Percentiles rank a stretch among this genome's conserved stretches.
Evolutionary conservation across 1,140 invertebrate species (phyloP).

Genomic region (Dreissena rostriformis): DNA sequence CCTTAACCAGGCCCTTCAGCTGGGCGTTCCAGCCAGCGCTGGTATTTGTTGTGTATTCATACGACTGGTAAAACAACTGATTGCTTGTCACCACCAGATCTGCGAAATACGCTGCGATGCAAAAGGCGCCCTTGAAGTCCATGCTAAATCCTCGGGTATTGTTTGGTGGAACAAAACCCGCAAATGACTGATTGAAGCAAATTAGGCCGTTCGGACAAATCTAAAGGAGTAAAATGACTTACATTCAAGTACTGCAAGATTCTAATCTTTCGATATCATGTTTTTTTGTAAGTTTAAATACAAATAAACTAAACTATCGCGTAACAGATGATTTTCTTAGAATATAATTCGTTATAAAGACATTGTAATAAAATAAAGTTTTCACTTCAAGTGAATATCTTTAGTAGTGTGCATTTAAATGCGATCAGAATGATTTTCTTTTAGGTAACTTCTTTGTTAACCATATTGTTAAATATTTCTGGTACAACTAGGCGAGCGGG

Average conservation of each 20-base stretch:
- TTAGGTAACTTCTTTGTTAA: too few relatives aligned
- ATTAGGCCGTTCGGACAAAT: slow-evolving; percentile 39
- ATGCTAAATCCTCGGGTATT: not conserved
- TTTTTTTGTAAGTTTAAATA: not conserved
- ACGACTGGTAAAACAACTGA: slow-evolving; percentile 25
- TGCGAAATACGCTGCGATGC: slow-evolving; percentile 35
- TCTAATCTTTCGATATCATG: too few relatives aligned
- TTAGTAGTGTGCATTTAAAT: too few relatives aligned
- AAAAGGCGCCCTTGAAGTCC: slow-evolving; percentile 9
- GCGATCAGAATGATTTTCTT: too few relatives aligned
- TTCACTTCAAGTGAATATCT: too few relatives aligned
- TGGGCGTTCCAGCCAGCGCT: not conserved
- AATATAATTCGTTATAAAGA: too few relatives aligned
- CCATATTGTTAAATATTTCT: too few relatives aligned
- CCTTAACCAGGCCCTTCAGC: slow-evolving; percentile 8
- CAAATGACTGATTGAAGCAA: slow-evolving; percentile 24
- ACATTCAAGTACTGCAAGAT: too few relatives aligned
- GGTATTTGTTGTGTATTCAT: slow-evolving; percentile 6
- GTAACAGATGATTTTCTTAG: not conserved
- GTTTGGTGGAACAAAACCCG: slow-evolving; percentile 17
- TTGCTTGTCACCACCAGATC: slow-evolving; percentile 6
- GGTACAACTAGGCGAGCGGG: too few relatives aligned
- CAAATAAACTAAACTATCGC: not conserved
- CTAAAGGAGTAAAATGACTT: not conserved
- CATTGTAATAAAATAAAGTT: too few relatives aligned